Evolutionary conservation across 2,888 invertebrate genomes (phyloP), one percentile per base, ranked within the genome.

Genomic region (Thereva unica): DNA sequence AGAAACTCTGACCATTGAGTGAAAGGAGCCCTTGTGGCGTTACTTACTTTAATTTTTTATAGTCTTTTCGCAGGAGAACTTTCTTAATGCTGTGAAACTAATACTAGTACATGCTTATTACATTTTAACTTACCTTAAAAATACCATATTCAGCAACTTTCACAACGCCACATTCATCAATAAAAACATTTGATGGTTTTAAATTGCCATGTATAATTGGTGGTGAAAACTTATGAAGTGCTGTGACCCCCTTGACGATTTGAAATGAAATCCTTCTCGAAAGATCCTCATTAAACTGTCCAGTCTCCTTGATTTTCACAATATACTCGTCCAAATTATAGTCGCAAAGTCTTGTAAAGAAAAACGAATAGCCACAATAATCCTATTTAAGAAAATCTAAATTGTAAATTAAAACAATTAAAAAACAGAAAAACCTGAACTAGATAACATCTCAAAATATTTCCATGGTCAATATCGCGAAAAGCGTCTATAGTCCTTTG

Each of bases 81-180:
- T 23, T 1, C 23, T 23, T 2, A 23, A 2, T 23, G 23, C 23
- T 23, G 5, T 23, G 8, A 61, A 53, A 53, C 3, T 53, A 38
- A n/a, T 2, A n/a, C 53, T n/a, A 4, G 6, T 5, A 37, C 38
- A 34, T 52, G 8, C 4, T 5, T 7, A 34, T 35, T 34, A 4
- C n/a, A 10, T n/a, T 9, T 5, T 40, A 44, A 35, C 38, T 44
- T 71, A 80, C 81, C 73, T 78, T 76, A 67, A 78, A 76, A 37
- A 81, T 75, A 12, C 82, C 82, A 72, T 82, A 82, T 71, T 82
- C 82, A 4, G 80, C 79, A 42, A 82, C 71, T 66, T 78, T 75
- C 8, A 82, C 73, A 10, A 73, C 73, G 4, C 81, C 81, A 64
- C 75, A 72, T 8, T 77, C 73, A 71, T 82, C 80, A 4, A 82